phyloP scores from a whole-genome alignment of 2,888 invertebrate genomes.

The Drosophila infuscata region DNA sequence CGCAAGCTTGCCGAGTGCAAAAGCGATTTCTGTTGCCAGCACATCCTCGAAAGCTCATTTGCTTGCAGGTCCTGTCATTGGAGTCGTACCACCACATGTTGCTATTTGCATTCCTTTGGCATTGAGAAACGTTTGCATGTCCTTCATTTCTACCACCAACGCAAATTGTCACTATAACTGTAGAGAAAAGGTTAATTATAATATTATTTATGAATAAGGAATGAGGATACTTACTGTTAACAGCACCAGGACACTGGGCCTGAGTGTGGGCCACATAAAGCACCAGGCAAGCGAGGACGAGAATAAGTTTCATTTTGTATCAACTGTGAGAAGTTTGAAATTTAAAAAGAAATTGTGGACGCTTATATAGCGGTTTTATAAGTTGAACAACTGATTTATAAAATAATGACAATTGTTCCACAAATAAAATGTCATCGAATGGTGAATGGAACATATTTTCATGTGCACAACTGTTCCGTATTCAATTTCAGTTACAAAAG shows the following conservation, averaged over 20 bases:
- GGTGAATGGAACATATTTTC: no score
- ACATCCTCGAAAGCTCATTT: neutral
- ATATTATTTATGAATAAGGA: neutral
- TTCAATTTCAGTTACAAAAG: no score
- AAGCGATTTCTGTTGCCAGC: neutral
- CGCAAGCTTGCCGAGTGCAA: neutral
- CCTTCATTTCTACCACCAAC: neutral
- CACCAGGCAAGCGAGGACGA: no score
- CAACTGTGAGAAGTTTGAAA: neutral
- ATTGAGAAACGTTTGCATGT: neutral
- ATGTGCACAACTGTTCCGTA: no score
- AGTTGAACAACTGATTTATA: no score
- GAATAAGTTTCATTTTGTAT: no score
- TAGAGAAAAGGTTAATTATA: neutral
- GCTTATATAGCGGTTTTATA: neutral
- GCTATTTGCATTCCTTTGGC: neutral
- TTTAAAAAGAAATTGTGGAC: neutral
- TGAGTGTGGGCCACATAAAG: no score
- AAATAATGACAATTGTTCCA: no score
- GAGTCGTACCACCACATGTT: constrained; percentile 17
- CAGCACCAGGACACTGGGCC: neutral
- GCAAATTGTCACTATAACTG: neutral
- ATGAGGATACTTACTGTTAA: neutral
- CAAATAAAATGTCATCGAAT: no score
- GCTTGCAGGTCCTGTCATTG: neutral